Base-by-base conservation (phyloP, 1,140 invertebrate species). In the Pseudomyrmex flavicornis region DNA sequence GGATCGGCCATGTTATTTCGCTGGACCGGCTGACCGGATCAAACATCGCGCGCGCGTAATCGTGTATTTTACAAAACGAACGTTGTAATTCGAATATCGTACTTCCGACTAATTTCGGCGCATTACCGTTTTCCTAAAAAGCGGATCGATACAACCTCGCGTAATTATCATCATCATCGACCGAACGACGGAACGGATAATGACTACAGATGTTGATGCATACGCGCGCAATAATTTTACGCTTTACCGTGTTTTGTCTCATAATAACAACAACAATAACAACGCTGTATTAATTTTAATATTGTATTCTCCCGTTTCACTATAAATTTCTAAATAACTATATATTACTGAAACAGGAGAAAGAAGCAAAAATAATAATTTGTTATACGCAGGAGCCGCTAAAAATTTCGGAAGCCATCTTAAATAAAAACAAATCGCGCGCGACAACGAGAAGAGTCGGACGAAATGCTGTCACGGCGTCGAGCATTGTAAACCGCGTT, bases 11-110 rank as follows among this genome's bases (percentile, higher is more conserved):
- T 75, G 68, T 74, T 82, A 82, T 75, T 82, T 73, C 70, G 56
- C 70, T 52, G 44, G 7, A 17, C 17, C 58, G 50, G 35, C 46
- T 48, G 61, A 35, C 48, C 70, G 48, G 70, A 74, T 82, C 79
- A 75, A 82, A 74, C 79, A 75, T 26, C 44, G 58, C 58, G 61
- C 48, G n/a, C 44, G 58, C 58, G 61, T 35, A 63, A 82, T 82
- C 70, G 46, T 82, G 79, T 82, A 82, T 75, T 82, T 82, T 82
- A 75, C 70, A 62, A 80, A 80, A 80, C 70, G 76, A 70, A 61
- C 76, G 54, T 61, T 80, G 76, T 70, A 72, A 72, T 82, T 65
- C 48, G 70, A 82, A 82, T 65, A 65, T 82, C 70, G 61, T 82
- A 75, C 70, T 82, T 82, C 70, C 70, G 58, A 48, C 50, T 63